These are phyloP conservation scores for Dendrocopos noguchii DNA, from an alignment of 2,113 vertebrate genomes.

Conservation along the genomic window DNA sequence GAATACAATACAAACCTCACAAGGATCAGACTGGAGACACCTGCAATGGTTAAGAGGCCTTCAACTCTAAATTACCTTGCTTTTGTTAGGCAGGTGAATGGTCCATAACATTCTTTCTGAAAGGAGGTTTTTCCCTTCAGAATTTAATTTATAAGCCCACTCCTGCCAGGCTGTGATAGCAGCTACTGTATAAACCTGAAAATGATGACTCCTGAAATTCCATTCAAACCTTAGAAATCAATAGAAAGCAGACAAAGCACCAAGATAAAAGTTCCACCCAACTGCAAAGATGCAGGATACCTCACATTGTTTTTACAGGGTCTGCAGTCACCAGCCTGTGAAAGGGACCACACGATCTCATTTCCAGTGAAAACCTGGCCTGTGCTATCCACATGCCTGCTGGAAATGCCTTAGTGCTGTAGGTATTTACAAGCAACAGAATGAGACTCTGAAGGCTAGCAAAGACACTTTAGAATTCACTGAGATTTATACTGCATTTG, in stretches of 20 bases:
- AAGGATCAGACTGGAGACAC: not conserved
- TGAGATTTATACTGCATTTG: not conserved
- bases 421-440: not conserved
- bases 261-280: conserved; percentile 44
- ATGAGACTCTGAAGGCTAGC: not conserved
- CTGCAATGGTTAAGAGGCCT: not conserved
- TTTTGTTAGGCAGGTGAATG: conserved; percentile 46
- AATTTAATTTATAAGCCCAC: conserved; percentile 54
- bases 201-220: conserved; percentile 45
- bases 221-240: conserved; percentile 36
- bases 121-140: conserved; percentile 25
- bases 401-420: not conserved
- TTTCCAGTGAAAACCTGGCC: not conserved
- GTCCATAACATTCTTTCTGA: not conserved
- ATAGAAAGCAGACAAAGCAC: conserved; percentile 27
- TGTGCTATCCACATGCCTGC: not conserved
- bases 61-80: conserved; percentile 15
- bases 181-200: conserved; percentile 10
- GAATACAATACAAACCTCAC: not conserved
- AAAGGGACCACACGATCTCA: not conserved
- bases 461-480: not conserved
- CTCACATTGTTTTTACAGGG: conserved; percentile 11
- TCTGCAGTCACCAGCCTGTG: conserved; percentile 14
- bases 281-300: not conserved
- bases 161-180: conserved; percentile 46